Percentiles rank a stretch among this genome's conserved stretches.
phyloP scores from a whole-genome alignment of 1,140 invertebrate genomes.

The Diuraphis noxia region DNA sequence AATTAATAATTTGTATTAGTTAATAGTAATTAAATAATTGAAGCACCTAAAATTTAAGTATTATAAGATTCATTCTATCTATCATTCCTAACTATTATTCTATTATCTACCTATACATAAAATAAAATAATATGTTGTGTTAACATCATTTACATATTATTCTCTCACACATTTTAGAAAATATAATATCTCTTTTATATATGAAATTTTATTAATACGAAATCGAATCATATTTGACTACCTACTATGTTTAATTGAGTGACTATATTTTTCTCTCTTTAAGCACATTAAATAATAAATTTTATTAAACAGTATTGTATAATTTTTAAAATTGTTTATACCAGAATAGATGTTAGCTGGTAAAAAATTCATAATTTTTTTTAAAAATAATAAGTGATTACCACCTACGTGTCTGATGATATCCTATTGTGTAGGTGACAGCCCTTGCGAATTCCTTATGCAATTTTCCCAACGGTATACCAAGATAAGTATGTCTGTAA shows the following conservation, averaged over 20 bases:
- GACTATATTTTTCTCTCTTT: background rate
- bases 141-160: too few relatives aligned
- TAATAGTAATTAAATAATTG: too few relatives aligned
- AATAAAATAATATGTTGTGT: too few relatives aligned
- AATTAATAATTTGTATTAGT: too few relatives aligned
- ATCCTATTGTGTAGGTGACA: slow-evolving; percentile 14
- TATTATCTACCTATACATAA: too few relatives aligned
- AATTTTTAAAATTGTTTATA: background rate
- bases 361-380: background rate
- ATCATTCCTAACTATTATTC: too few relatives aligned
- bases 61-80: too few relatives aligned
- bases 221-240: background rate
- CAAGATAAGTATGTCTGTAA: background rate
- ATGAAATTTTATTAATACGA: background rate
- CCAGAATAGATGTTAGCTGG: background rate
- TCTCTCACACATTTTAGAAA: too few relatives aligned
- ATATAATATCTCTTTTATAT: too few relatives aligned
- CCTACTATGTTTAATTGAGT: background rate
- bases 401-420: background rate
- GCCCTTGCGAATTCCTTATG: background rate
- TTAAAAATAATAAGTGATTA: background rate
- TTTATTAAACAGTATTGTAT: background rate
- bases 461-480: background rate
- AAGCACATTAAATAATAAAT: background rate
- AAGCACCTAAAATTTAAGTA: too few relatives aligned